Percentiles rank a stretch among this genome's conserved stretches.
Evolutionary conservation across 2,888 invertebrate genomes (phyloP).

Genomic region (Galerucella nymphaeae): DNA sequence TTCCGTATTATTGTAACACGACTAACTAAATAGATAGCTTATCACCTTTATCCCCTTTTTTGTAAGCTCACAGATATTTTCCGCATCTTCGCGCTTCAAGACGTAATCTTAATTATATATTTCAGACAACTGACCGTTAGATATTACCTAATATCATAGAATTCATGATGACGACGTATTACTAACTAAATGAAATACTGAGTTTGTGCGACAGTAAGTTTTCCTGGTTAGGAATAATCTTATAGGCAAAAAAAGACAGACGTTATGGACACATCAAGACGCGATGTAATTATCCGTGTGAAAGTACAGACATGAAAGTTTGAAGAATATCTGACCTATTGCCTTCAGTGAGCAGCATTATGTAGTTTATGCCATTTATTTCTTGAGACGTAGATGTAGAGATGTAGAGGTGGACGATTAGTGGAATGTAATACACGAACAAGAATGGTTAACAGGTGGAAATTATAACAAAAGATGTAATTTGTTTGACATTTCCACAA

Average conservation of each 20-base stretch:
- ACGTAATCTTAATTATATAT: conserved; percentile 19
- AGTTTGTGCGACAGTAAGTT: neutral
- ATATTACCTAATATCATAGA: conserved; percentile 21
- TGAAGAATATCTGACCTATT: conserved; percentile 47
- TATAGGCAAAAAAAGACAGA: conserved; percentile 26
- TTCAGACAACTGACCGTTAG: conserved; percentile 21
- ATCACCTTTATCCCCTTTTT: too few species aligned
- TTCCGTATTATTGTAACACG: too few species aligned
- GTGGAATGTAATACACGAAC: too few species aligned
- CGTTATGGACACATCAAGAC: conserved; percentile 28
- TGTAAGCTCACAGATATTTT: neutral
- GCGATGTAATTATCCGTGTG: conserved; percentile 43
- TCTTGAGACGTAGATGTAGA: conserved; percentile 22
- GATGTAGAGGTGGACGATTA: conserved; percentile 4
- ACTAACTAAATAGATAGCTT: too few species aligned
- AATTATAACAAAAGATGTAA: too few species aligned
- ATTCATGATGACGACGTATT: conserved; percentile 3
- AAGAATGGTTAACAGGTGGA: neutral
- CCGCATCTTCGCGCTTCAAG: conserved; percentile 20
- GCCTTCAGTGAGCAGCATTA: conserved; percentile 43
- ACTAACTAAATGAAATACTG: conserved; percentile 13
- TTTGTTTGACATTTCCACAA: too few species aligned
- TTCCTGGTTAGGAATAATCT: conserved; percentile 19
- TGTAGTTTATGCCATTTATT: conserved; percentile 41
- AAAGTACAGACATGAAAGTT: conserved; percentile 46